A percentile compares a stretch with the other conserved stretches of the same genome.
Evolutionary conservation across 2,888 invertebrate species (phyloP).

Genomic region (Temnothorax rugatulus): DNA sequence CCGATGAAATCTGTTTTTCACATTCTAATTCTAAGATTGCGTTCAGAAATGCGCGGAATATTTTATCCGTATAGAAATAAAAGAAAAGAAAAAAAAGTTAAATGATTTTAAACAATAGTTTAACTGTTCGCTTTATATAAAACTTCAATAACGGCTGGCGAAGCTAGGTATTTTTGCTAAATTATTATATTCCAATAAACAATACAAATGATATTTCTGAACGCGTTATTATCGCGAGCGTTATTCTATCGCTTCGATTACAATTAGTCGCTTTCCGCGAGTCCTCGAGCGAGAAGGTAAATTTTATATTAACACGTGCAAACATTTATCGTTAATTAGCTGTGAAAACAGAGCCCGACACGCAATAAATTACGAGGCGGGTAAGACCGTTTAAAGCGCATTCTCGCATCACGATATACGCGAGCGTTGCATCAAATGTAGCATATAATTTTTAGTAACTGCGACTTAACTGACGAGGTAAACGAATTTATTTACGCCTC

Average conservation of each 20-base stretch:
- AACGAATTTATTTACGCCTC: not conserved
- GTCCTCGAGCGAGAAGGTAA: not conserved
- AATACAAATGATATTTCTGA: too few relatives aligned
- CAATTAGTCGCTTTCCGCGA: not conserved
- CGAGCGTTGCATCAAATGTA: not conserved
- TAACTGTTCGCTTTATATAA: too few relatives aligned
- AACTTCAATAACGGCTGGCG: too few relatives aligned
- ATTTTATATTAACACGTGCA: not conserved
- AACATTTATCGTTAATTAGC: not conserved
- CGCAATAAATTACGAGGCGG: not conserved
- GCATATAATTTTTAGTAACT: not conserved
- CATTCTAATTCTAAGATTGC: not conserved
- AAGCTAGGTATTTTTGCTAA: too few relatives aligned
- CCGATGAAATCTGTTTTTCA: conserved; percentile 11
- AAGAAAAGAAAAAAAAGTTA: not conserved
- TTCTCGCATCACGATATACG: not conserved
- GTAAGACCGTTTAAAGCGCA: not conserved
- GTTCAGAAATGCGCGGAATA: not conserved
- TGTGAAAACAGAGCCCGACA: not conserved
- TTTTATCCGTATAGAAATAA: not conserved
- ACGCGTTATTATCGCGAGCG: not conserved
- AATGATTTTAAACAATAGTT: too few relatives aligned
- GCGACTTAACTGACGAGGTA: not conserved
- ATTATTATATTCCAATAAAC: too few relatives aligned
- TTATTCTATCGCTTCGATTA: not conserved